phyloP scores from a whole-genome alignment of 2,797 vertebrate genomes.

The Gallinago nigripennis region DNA sequence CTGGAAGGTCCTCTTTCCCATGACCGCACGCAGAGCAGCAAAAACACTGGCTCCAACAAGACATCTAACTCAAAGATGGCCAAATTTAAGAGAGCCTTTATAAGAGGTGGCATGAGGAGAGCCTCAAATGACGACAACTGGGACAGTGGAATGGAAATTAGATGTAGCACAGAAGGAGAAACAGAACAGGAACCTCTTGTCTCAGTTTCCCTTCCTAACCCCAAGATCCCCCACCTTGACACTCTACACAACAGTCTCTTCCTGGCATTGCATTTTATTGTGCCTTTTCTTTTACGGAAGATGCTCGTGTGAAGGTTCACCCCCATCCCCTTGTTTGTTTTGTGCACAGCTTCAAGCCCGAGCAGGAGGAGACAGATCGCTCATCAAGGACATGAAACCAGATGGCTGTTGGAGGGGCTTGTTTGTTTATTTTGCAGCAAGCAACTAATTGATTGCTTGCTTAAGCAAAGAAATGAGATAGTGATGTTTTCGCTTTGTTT shows the following conservation, averaged over 20 bases:
- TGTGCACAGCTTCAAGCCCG: background rate
- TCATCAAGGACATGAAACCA: background rate
- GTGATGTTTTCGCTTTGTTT: constrained; percentile 32
- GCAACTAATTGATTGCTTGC: constrained; percentile 31
- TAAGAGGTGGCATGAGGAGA: background rate
- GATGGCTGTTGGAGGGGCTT: background rate
- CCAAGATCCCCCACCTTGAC: background rate
- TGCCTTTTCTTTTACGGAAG: background rate
- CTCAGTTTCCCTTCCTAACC: background rate
- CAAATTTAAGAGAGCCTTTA: background rate
- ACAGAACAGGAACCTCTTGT: background rate
- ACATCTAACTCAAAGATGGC: background rate
- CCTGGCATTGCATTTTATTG: background rate
- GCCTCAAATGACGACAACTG: accelerated
- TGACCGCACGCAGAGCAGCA: background rate
- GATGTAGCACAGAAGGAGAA: background rate
- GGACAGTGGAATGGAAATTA: background rate
- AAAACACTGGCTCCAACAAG: background rate
- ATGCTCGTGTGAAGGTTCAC: background rate
- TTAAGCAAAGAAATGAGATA: constrained; percentile 19
- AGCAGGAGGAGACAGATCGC: background rate
- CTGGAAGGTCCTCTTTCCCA: background rate
- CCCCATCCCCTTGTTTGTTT: background rate
- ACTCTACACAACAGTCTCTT: background rate
- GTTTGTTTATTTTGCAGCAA: constrained; percentile 44